These are phyloP conservation scores for Apolygus lucorum DNA, from an alignment of 1,140 invertebrate species.

Conservation along the genomic window DNA sequence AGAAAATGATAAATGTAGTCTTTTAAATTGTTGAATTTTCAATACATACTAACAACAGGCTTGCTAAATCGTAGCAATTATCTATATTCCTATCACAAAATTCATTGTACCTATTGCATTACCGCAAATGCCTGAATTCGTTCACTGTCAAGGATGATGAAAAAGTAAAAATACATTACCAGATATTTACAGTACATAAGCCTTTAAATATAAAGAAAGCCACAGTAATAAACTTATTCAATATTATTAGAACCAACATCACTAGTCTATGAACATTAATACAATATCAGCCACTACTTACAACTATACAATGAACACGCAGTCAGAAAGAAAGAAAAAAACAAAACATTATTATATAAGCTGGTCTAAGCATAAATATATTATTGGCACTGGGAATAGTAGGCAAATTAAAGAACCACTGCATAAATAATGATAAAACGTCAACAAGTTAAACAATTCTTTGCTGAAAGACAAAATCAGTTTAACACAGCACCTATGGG, in stretches of 20 bases:
- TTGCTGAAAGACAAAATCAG: neutral
- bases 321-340: neutral
- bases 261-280: neutral
- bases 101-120: neutral
- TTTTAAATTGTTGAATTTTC: neutral
- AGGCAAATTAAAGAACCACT: neutral
- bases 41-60: neutral
- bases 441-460: neutral
- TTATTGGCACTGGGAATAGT: conserved; percentile 12
- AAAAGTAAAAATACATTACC: conserved; percentile 5
- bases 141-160: neutral
- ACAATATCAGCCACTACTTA: neutral
- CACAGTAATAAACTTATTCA: neutral
- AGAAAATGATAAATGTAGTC: neutral
- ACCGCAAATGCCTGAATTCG: neutral
- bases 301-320: neutral
- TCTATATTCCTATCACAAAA: neutral
- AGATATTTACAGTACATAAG: conserved; percentile 15
- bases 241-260: conserved; percentile 13
- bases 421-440: neutral
- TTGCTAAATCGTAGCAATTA: neutral
- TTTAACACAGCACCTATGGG: neutral
- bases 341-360: too few species aligned
- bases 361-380: conserved; percentile 8
- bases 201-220: conserved; percentile 1